phyloP scores from a whole-genome alignment of 2,888 invertebrate genomes.

The Caenorhabditis sinica region DNA sequence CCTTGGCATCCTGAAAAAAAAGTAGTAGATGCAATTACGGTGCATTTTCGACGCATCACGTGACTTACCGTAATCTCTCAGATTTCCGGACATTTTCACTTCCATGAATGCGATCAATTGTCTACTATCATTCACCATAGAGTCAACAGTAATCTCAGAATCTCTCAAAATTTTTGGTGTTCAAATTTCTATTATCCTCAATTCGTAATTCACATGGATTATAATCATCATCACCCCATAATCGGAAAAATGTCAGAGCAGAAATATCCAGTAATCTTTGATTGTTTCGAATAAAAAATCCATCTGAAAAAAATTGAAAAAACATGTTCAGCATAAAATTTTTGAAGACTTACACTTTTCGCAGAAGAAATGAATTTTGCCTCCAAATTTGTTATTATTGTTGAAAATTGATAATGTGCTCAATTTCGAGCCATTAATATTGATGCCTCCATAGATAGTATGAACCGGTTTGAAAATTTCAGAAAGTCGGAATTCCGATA shows the following conservation, averaged over 20 bases:
- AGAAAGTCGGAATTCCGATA: too few relatives aligned
- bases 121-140: too few relatives aligned
- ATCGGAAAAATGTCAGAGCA: background rate
- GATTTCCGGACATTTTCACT: background rate
- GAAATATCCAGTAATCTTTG: background rate
- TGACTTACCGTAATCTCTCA: slow-evolving; percentile 1
- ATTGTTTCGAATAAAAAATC: slow-evolving; percentile 7
- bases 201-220: background rate
- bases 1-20: slow-evolving; percentile 8
- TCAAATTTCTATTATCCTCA: background rate
- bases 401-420: too few relatives aligned
- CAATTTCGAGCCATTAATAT: too few relatives aligned
- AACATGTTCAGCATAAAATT: too few relatives aligned
- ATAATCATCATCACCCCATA: background rate
- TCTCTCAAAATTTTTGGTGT: background rate
- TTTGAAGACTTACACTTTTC: too few relatives aligned
- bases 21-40: background rate
- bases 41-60: background rate
- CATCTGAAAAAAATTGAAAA: too few relatives aligned
- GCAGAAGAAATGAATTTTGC: too few relatives aligned
- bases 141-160: background rate
- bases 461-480: too few relatives aligned
- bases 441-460: too few relatives aligned
- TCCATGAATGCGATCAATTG: background rate
- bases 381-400: too few relatives aligned